These are phyloP conservation scores for Epiblema foenella DNA, from an alignment of 2,888 invertebrate genomes.

Conservation along the genomic window DNA sequence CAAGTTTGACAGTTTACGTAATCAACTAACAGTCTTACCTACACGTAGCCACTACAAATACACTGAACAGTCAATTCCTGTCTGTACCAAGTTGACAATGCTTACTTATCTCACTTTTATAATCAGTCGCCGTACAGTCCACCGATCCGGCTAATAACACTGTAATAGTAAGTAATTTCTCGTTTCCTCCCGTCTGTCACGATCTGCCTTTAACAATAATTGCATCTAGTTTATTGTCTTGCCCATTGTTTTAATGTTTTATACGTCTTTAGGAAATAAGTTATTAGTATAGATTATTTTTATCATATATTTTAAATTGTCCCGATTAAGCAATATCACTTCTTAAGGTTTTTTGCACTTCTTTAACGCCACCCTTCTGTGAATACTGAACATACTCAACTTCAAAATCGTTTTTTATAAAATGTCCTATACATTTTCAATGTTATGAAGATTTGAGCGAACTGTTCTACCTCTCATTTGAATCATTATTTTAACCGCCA, in stretches of 20 bases:
- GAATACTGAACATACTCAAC: too few species aligned
- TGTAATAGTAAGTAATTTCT: slow-evolving; percentile 43
- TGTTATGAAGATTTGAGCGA: too few species aligned
- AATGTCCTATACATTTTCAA: too few species aligned
- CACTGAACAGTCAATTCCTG: slow-evolving; percentile 21
- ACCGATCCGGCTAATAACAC: slow-evolving; percentile 39
- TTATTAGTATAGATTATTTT: slow-evolving; percentile 22
- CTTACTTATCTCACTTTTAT: slow-evolving; percentile 41
- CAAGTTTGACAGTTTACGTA: too few species aligned
- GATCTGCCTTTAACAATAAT: slow-evolving; percentile 40
- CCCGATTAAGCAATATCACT: neutral
- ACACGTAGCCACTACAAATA: neutral
- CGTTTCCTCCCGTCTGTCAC: slow-evolving; percentile 43
- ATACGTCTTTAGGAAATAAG: slow-evolving; percentile 37
- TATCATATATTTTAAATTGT: slow-evolving; percentile 7
- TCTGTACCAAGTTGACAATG: slow-evolving; percentile 39
- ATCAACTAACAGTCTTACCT: too few species aligned
- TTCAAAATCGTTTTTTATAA: too few species aligned
- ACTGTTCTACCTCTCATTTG: too few species aligned
- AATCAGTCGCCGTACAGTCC: slow-evolving; percentile 39
- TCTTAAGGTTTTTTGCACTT: too few species aligned
- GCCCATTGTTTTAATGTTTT: slow-evolving; percentile 38
- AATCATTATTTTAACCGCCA: neutral
- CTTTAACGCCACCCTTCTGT: too few species aligned
- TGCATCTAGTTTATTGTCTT: slow-evolving; percentile 42